Percentiles rank a stretch among this genome's conserved stretches.
phyloP scores from a whole-genome alignment of 2,113 vertebrate species.

The Leptobrachium ailaonicum region DNA sequence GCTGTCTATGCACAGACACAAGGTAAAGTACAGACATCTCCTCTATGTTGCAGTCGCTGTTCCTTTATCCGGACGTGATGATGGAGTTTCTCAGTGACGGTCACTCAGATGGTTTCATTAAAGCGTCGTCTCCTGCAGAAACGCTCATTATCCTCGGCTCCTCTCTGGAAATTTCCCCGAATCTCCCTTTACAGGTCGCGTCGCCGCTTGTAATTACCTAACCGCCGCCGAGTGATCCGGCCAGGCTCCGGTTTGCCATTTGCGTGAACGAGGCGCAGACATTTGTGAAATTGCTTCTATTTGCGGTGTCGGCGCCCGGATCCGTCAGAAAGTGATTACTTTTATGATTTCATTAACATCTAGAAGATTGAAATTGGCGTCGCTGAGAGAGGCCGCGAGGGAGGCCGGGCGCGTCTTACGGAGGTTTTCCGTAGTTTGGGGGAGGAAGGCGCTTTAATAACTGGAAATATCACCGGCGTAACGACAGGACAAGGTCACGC shows the following conservation, averaged over 20 bases:
- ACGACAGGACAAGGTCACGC: neutral
- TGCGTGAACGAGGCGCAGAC: neutral
- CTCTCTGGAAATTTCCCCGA: conserved; percentile 2
- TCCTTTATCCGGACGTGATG: no score
- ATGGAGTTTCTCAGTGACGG: neutral
- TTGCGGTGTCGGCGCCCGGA: conserved; percentile 7
- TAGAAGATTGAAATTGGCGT: conserved; percentile 44
- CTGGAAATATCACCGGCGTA: conserved; percentile 8
- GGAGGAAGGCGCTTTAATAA: neutral
- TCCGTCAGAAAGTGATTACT: conserved; percentile 43
- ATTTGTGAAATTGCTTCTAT: conserved; percentile 13
- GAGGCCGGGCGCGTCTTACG: neutral
- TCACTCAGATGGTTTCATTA: neutral
- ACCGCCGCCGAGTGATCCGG: conserved; percentile 9
- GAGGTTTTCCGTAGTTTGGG: conserved; percentile 19
- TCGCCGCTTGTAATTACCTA: conserved; percentile 24
- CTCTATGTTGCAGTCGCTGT: no score
- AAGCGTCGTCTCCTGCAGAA: neutral
- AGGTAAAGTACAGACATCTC: no score
- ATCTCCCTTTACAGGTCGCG: conserved; percentile 19
- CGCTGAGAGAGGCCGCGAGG: neutral
- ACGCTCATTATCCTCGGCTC: conserved; percentile 21
- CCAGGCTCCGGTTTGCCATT: neutral
- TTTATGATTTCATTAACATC: conserved; percentile 47
- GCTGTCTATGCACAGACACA: no score